Percentiles rank a stretch among this genome's conserved stretches.
Conservation (phyloP, 2,888 invertebrate species). For the Noctuana brunneofusca region DNA sequence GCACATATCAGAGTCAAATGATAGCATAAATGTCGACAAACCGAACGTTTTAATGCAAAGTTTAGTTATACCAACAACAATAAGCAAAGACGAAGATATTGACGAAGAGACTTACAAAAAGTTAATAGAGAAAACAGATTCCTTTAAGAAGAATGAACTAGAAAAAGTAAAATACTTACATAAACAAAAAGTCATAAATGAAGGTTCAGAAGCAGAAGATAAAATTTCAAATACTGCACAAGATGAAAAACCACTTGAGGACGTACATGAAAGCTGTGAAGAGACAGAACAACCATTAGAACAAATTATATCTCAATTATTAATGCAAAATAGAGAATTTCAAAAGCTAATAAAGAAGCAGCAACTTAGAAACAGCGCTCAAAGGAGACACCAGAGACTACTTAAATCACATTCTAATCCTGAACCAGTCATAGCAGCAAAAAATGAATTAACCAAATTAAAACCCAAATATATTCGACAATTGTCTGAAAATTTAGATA, state of each 20-base stretch:
- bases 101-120: slow-evolving; percentile 76
- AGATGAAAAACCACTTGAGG: slow-evolving; percentile 48
- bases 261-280: slow-evolving; percentile 58
- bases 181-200: slow-evolving; percentile 75
- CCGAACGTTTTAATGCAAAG: slow-evolving; percentile 49
- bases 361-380: slow-evolving; percentile 81
- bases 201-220: slow-evolving; percentile 70
- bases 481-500: slow-evolving; percentile 62
- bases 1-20: slow-evolving; percentile 86
- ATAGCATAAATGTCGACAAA: slow-evolving; percentile 80
- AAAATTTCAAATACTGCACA: slow-evolving; percentile 51
- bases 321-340: slow-evolving; percentile 92
- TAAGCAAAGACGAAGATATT: slow-evolving; percentile 74
- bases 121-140: slow-evolving; percentile 79
- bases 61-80: slow-evolving; percentile 51
- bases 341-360: slow-evolving; percentile 90
- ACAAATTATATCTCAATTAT: slow-evolving; percentile 90
- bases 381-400: slow-evolving; percentile 80
- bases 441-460: slow-evolving; percentile 59
- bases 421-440: slow-evolving; percentile 74
- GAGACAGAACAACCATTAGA: slow-evolving; percentile 84
- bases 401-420: slow-evolving; percentile 80
- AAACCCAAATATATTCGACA: slow-evolving; percentile 69
- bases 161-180: slow-evolving; percentile 78
- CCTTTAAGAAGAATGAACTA: slow-evolving; percentile 79